These are phyloP conservation scores for Calyptomena viridis DNA, from an alignment of 2,113 vertebrate species.

Conservation along the genomic window DNA sequence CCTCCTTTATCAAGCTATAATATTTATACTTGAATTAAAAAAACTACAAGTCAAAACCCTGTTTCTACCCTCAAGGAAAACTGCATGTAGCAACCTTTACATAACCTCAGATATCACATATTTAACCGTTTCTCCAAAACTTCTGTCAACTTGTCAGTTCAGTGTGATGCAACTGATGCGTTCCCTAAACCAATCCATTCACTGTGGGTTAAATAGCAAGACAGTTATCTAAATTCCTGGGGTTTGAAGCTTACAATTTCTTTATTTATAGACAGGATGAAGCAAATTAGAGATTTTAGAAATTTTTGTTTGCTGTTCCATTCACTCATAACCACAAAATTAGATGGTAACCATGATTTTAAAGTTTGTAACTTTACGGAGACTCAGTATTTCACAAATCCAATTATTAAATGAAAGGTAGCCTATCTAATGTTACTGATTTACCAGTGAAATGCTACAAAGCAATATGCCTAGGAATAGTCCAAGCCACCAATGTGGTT, in stretches of 20 bases:
- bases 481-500: not conserved
- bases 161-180: not conserved
- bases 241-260: not conserved
- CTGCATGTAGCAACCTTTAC: not conserved
- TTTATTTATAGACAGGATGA: not conserved
- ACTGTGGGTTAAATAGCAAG: not conserved
- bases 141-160: not conserved
- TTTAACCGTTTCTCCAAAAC: not conserved
- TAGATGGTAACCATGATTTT: not conserved
- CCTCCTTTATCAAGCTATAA: not conserved
- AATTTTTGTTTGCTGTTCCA: not conserved
- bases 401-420: not conserved
- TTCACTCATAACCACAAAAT: slow-evolving; percentile 7
- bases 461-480: not conserved
- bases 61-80: not conserved
- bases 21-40: not conserved
- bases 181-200: not conserved
- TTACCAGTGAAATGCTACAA: not conserved
- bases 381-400: not conserved
- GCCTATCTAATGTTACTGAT: not conserved
- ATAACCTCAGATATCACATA: not conserved
- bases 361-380: not conserved
- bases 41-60: not conserved
- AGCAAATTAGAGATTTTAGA: slow-evolving; percentile 14
- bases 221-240: not conserved